Evolutionary conservation across 2,797 vertebrate genomes (phyloP).

Genomic region (Simalia tracyae): DNA sequence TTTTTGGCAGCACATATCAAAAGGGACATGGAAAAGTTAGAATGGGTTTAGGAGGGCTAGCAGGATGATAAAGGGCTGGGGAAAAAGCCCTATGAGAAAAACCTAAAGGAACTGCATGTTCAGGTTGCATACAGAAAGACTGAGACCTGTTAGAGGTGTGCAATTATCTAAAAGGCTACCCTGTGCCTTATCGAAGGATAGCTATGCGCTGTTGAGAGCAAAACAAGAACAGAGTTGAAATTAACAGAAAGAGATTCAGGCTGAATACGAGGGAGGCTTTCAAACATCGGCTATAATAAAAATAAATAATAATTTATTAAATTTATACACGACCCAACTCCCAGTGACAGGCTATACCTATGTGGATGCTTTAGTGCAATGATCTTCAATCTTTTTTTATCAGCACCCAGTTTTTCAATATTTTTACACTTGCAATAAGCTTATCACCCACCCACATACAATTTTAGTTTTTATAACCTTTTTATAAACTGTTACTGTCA

Average conservation of each 20-base stretch:
- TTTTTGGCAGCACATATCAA: not conserved
- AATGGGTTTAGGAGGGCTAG: not conserved
- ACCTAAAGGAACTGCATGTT: not conserved
- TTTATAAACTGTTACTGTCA: not conserved
- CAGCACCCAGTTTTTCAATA: not conserved
- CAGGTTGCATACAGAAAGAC: not conserved
- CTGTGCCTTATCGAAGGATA: not conserved
- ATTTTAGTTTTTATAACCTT: not conserved
- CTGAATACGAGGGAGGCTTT: not conserved
- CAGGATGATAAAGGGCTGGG: not conserved
- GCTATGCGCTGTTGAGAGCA: not conserved
- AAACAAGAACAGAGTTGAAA: not conserved
- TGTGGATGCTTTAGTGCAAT: not conserved
- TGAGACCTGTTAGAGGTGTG: not conserved
- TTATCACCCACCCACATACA: not conserved
- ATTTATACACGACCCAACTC: not conserved
- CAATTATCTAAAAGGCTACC: not conserved
- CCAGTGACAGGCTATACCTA: not conserved
- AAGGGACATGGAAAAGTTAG: not conserved
- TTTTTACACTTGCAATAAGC: not conserved
- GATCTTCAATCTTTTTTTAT: not conserved
- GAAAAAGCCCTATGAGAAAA: not conserved
- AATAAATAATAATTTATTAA: not conserved
- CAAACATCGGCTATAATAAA: not conserved
- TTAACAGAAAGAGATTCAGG: not conserved